Percentiles rank a stretch among this genome's conserved stretches.
These are phyloP conservation scores for Rachycentron canadum DNA, from an alignment of 2,797 vertebrate genomes.

Conservation along the genomic window DNA sequence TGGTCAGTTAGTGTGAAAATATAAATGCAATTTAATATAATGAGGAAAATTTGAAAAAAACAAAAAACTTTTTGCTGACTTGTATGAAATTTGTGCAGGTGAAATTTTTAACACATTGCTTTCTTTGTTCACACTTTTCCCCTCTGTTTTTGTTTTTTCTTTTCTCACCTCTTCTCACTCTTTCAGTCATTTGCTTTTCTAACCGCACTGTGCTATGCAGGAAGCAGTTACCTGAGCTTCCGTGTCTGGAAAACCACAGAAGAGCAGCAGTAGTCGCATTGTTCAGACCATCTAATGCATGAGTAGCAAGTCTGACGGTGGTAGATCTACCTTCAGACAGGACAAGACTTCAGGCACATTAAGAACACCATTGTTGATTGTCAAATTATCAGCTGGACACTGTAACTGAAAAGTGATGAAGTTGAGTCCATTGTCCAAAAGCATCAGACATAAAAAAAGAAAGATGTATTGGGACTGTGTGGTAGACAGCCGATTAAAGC, in stretches of 20 bases:
- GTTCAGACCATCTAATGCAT: background rate
- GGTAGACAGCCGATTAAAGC: no score
- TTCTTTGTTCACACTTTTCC: background rate
- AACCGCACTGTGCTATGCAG: constrained; percentile 90
- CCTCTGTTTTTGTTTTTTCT: background rate
- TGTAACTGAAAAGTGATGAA: background rate
- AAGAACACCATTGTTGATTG: background rate
- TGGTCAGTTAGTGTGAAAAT: background rate
- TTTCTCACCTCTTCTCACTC: constrained; percentile 1
- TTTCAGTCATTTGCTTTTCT: constrained; percentile 82
- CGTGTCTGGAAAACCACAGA: constrained; percentile 86
- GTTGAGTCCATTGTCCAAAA: background rate
- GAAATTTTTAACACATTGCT: no score
- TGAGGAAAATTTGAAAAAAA: no score
- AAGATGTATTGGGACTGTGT: background rate
- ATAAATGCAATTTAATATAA: background rate
- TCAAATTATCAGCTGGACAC: background rate
- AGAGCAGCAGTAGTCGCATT: constrained; percentile 52
- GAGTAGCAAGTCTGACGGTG: background rate
- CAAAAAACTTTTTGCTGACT: background rate
- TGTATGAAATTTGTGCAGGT: background rate
- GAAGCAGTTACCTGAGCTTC: constrained; percentile 90
- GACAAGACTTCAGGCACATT: background rate
- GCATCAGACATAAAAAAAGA: background rate
- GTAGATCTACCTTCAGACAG: background rate